phyloP scores from a whole-genome alignment of 37 sponge, comb jelly and placozoan genomes.

The Ianthella basta region DNA sequence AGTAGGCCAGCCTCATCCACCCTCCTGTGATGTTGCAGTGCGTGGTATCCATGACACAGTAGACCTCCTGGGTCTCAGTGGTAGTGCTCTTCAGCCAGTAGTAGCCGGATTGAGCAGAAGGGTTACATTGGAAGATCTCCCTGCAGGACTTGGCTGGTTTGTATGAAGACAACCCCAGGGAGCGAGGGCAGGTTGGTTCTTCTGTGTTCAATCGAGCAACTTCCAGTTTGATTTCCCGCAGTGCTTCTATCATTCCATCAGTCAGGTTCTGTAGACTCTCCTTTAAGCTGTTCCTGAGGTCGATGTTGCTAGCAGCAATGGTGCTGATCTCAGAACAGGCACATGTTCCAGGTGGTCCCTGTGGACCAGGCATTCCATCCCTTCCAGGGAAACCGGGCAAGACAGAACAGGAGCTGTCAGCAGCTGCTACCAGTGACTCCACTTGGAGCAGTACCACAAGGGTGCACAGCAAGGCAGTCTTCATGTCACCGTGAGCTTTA shows the following conservation, averaged over 20 bases:
- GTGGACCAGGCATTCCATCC: conserved; percentile 11
- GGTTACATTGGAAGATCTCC: conserved; percentile 1
- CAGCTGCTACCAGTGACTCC: too few relatives aligned
- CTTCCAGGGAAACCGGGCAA: background rate
- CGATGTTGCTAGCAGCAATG: too few relatives aligned
- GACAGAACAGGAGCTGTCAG: too few relatives aligned
- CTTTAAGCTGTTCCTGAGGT: background rate
- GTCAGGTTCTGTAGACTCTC: background rate
- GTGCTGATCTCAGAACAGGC: too few relatives aligned
- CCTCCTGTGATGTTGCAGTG: conserved; percentile 4
- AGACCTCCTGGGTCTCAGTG: background rate
- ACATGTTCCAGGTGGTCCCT: background rate
- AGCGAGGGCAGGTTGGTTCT: background rate
- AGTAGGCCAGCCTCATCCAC: conserved; percentile 12
- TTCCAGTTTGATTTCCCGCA: background rate
- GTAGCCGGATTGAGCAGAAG: background rate
- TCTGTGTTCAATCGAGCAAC: background rate
- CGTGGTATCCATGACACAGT: conserved; percentile 9
- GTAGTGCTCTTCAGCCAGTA: background rate
- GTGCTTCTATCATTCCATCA: background rate
- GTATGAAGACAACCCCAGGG: background rate
- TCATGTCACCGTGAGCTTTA: too few relatives aligned
- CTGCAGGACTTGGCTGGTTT: conserved; percentile 16
- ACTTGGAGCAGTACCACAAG: too few relatives aligned
- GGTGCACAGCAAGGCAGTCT: too few relatives aligned